A percentile compares a stretch with the other conserved stretches of the same genome.
Conservation (phyloP, 2,797 vertebrate species). For the Anabacerthia variegaticeps region DNA sequence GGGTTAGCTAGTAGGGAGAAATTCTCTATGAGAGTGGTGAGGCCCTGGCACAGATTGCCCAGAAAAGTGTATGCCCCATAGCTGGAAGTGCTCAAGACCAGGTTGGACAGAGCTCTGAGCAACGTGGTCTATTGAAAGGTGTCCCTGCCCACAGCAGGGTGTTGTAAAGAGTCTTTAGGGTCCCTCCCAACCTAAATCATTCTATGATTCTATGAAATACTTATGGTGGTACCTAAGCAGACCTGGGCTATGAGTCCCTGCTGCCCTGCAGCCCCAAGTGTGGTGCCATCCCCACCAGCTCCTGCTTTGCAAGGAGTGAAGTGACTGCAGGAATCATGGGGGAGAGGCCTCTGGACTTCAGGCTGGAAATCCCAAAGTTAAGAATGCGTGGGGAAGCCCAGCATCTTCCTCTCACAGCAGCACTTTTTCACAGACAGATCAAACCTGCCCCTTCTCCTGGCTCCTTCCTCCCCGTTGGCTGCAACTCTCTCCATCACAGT, state of each 20-base stretch:
- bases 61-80: not conserved
- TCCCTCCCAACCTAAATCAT: not conserved
- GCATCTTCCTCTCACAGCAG: not conserved
- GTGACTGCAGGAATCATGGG: not conserved
- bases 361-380: not conserved
- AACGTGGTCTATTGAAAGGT: not conserved
- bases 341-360: not conserved
- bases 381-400: not conserved
- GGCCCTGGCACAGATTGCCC: not conserved
- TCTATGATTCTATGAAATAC: not conserved
- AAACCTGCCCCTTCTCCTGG: not conserved
- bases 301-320: not conserved
- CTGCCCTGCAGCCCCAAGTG: not conserved
- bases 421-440: accelerated
- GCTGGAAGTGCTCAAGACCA: not conserved
- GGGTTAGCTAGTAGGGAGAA: not conserved
- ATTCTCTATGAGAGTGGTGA: not conserved
- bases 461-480: not conserved
- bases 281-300: not conserved
- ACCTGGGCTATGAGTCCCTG: not conserved
- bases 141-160: not conserved
- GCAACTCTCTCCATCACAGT: not conserved
- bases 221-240: not conserved
- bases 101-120: not conserved
- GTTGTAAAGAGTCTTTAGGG: not conserved